Evolutionary conservation across 2,888 invertebrate species (phyloP), one percentile per base, ranked within the genome.

Genomic region (Dusona sp.): DNA sequence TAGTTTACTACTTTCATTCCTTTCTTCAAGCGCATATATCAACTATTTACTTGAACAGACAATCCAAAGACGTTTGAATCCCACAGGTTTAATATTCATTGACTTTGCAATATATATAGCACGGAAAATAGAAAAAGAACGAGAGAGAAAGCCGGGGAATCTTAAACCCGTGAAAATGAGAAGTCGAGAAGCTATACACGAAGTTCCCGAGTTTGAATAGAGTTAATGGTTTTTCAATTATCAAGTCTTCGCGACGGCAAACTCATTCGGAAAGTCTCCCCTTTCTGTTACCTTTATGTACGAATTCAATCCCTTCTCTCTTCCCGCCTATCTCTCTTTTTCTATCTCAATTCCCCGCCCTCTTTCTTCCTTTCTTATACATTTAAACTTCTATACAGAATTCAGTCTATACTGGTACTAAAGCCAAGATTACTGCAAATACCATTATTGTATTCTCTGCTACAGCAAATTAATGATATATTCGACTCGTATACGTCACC

Each of bases 211-310:
- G 83, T 85, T 86, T 88, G 84, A 86, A 87, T 87, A 85, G 88
- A 87, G 84, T 86, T 88, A 88, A 88, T 88, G 87, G 88, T 84
- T 87, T 88, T 84, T 84, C 87, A 88, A 87, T 88, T 88, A 85
- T 86, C 82, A 86, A 87, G 85, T 77, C 88, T 78, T 75, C 72
- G 79, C 85, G 79, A 83, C 86, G 81, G 68, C 84, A 86, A 86
- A 86, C 86, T 86, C 86, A 75, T 85, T 68, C 84, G 70, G 79
- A 84, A 85, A 84, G 80, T 88, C 83, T 61, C 57, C 68, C 81
- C 77, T 80, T 72, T 72, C 64, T 75, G 38, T 70, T 73, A 73
- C 45, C 61, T 72, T 67, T 54, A 68, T 74, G 74, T 67, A 74
- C 54, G 74, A 81, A 81, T 81, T 51, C 54, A 75, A 81, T 74